Percentiles rank a stretch among this genome's conserved stretches.
phyloP scores from a whole-genome alignment of 2,113 vertebrate species.

The Gasterosteus nipponicus region DNA sequence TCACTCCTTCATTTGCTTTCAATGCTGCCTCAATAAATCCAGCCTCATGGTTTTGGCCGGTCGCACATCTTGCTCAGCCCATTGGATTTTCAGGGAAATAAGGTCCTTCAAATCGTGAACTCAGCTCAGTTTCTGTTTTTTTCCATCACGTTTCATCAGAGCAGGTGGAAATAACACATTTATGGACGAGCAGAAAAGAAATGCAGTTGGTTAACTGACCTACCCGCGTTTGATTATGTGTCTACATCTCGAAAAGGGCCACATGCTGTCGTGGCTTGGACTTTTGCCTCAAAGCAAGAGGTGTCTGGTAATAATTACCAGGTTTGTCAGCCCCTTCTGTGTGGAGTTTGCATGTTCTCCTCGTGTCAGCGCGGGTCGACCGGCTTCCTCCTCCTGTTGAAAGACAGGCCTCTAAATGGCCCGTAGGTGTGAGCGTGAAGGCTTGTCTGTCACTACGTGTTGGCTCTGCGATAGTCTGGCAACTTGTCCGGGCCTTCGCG shows the following conservation, averaged over 20 bases:
- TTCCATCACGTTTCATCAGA: conserved; percentile 17
- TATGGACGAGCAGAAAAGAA: not conserved
- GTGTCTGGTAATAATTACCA: not conserved
- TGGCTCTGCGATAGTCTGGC: too few species aligned
- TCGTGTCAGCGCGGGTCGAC: too few species aligned
- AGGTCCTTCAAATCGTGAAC: conserved; percentile 36
- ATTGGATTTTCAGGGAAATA: conserved; percentile 21
- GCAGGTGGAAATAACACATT: not conserved
- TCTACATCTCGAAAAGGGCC: conserved; percentile 3
- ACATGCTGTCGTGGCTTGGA: too few species aligned
- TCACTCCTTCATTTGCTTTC: conserved; percentile 45
- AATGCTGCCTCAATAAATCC: conserved; percentile 47
- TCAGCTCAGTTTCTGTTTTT: too few species aligned
- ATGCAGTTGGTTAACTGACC: not conserved
- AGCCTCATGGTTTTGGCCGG: conserved; percentile 30
- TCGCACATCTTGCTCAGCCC: conserved; percentile 51
- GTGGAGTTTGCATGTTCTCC: not conserved
- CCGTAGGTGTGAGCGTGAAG: not conserved
- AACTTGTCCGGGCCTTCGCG: not conserved
- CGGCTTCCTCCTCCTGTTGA: not conserved
- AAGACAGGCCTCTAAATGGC: not conserved
- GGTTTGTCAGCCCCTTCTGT: too few species aligned
- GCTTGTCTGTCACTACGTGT: not conserved
- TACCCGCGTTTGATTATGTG: conserved; percentile 5
- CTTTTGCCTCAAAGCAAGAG: not conserved